A percentile compares a stretch with the other conserved stretches of the same genome.
phyloP scores from a whole-genome alignment of 2,888 invertebrate species.

The Eueremaeus valkanovi region DNA sequence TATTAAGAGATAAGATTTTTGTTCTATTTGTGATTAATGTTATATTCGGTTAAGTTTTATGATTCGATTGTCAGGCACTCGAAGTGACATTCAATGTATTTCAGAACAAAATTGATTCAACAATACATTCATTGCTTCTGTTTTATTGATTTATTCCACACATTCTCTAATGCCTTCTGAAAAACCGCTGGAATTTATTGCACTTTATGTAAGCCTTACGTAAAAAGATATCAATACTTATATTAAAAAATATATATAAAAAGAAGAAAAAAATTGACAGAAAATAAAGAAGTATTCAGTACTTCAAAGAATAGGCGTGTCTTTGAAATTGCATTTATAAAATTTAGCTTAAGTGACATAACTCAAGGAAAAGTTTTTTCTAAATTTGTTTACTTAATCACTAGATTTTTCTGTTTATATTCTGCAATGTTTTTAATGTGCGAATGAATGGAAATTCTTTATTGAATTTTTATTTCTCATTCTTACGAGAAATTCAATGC shows the following conservation, averaged over 20 bases:
- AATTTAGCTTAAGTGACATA: background rate
- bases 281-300: background rate
- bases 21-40: background rate
- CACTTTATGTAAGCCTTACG: background rate
- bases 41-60: background rate
- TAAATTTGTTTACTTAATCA: background rate
- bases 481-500: background rate
- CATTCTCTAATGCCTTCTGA: background rate
- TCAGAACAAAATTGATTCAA: background rate
- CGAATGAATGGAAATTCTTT: background rate
- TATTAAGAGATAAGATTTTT: background rate
- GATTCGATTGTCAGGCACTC: conserved; percentile 1
- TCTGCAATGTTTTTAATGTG: background rate
- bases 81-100: background rate
- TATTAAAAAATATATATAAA: background rate
- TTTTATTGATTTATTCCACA: background rate
- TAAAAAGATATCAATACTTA: background rate
- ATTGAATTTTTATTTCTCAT: background rate
- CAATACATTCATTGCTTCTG: background rate
- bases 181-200: conserved; percentile 17
- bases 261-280: background rate
- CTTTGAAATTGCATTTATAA: background rate
- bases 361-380: background rate
- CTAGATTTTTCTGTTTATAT: background rate
- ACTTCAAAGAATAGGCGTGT: background rate